Conservation (phyloP, 2,888 invertebrate species). For the Scaptomyza flava region DNA sequence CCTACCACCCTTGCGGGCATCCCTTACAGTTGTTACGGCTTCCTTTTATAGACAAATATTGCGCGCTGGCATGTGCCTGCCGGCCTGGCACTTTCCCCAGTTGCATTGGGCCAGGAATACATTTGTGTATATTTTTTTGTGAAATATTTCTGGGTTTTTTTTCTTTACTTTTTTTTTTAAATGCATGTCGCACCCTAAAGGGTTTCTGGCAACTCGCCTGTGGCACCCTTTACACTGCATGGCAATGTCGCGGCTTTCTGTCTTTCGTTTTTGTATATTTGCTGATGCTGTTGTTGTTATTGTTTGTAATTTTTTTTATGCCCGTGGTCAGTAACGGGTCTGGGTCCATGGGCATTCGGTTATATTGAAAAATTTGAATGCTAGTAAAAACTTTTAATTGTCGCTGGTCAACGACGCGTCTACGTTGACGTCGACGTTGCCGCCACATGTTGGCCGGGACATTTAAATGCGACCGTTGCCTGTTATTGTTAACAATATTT, state of each 20-base stretch:
- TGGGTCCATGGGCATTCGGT: conserved; percentile 61
- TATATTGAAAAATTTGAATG: conserved; percentile 80
- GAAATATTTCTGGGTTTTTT: conserved; percentile 15
- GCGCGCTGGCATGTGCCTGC: conserved; percentile 68
- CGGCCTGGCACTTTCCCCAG: conserved; percentile 53
- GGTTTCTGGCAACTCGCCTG: conserved; percentile 30
- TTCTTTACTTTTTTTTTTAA: conserved; percentile 14
- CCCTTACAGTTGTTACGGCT: conserved; percentile 61
- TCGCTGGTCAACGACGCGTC: conserved; percentile 54
- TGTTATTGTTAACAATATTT: conserved; percentile 79
- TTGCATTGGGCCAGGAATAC: conserved; percentile 33
- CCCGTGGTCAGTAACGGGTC: conserved; percentile 65
- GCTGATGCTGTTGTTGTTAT: conserved; percentile 26
- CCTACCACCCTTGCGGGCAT: conserved; percentile 1
- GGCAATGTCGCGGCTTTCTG: conserved; percentile 73
- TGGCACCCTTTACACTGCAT: conserved; percentile 65
- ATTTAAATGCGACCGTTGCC: conserved; percentile 68
- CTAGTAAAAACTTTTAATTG: conserved; percentile 79
- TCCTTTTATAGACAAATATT: conserved; percentile 75
- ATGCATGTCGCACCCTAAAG: conserved; percentile 15
- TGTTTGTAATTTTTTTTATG: conserved; percentile 44
- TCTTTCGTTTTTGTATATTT: conserved; percentile 42
- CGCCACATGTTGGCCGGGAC: conserved; percentile 53
- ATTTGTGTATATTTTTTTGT: conserved; percentile 31
- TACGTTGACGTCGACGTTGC: conserved; percentile 3